A percentile compares a stretch with the other conserved stretches of the same genome.
Evolutionary conservation across 1,140 invertebrate genomes (phyloP).

Genomic region (Ceratina australensis): DNA sequence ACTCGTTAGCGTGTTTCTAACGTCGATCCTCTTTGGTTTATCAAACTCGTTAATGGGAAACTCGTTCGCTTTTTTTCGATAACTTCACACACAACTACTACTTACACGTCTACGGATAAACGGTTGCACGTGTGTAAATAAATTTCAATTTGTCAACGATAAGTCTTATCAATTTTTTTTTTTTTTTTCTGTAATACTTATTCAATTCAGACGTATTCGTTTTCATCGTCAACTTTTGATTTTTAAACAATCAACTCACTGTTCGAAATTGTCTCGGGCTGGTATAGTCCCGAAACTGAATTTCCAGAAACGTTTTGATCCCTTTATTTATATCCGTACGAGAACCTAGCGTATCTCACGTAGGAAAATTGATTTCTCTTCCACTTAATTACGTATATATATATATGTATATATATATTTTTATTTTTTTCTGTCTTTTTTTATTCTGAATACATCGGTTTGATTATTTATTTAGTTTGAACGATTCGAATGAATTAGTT

Average conservation of each 20-base stretch:
- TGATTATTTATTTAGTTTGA: no score
- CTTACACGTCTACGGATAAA: conserved; percentile 33
- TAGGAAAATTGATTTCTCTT: conserved; percentile 3
- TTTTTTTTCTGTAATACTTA: conserved; percentile 25
- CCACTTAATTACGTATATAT: neutral
- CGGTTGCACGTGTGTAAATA: conserved; percentile 11
- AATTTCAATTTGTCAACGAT: no score
- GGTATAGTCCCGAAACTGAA: conserved; percentile 19
- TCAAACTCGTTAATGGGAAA: conserved; percentile 30
- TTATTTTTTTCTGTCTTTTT: no score
- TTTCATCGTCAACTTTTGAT: conserved; percentile 25
- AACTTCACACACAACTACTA: neutral
- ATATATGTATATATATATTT: neutral
- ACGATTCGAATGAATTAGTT: no score
- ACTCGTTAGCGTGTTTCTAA: conserved; percentile 21
- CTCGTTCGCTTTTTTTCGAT: conserved; percentile 1
- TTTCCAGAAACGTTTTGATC: conserved; percentile 30
- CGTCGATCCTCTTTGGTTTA: conserved; percentile 43
- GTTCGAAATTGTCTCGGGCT: conserved; percentile 1
- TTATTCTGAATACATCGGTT: no score
- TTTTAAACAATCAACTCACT: conserved; percentile 9
- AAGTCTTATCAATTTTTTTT: conserved; percentile 2
- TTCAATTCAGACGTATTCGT: conserved; percentile 19
- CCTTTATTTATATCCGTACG: conserved; percentile 19
- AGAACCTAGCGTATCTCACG: neutral